Evolutionary conservation across 2,797 vertebrate species (phyloP), one percentile per base, ranked within the genome.

Genomic region (Cuniculus paca): DNA sequence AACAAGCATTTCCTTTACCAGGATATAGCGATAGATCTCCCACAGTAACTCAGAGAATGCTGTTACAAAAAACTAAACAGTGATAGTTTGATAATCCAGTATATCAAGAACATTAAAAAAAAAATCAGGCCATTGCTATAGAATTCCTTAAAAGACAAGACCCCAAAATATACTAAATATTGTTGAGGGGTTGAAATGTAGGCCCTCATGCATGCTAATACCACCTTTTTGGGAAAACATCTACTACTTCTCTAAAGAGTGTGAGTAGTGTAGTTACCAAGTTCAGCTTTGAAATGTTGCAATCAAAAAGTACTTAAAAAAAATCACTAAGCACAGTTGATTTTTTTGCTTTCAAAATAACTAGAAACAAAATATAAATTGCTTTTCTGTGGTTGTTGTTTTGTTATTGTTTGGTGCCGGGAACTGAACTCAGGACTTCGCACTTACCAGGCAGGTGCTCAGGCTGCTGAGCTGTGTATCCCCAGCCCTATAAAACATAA

Each of bases 311-410:
- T 52, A 77, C 16, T 81, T 74, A 42, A 72, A 50, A 78, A 91
- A 80, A 80, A 60, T 52, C 60, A 58, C 17, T 85, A 39, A 92
- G 61, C 54, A 75, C 45, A 83, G 42, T 81, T 90, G 42, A 88
- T 84, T 54, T 79, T 79, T 42, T 45, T 52, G 8, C 70, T 91
- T 92, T 88, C 31, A 92, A 96, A 90, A 8, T 92, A 94, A 75
- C 31, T 45, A 94, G 39, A 90, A 92, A 77, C 34, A 68, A 92
- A 87, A 87, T 28, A 72, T 36, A 83, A 72, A 58, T 11, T 84
- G 16, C 16, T 52, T 52, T 19, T 54, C 17, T 52, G 14, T 2
- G 17, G 16, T 54, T 54, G 2, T 54, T 54, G 52, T 54, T 54
- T 54, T 54, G 52, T 19, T 54, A 54, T 19, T 54, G 52, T 52